Percentiles rank a stretch among this genome's conserved stretches.
These are phyloP conservation scores for Dreissena rostriformis DNA, from an alignment of 1,140 invertebrate species.

Conservation along the genomic window DNA sequence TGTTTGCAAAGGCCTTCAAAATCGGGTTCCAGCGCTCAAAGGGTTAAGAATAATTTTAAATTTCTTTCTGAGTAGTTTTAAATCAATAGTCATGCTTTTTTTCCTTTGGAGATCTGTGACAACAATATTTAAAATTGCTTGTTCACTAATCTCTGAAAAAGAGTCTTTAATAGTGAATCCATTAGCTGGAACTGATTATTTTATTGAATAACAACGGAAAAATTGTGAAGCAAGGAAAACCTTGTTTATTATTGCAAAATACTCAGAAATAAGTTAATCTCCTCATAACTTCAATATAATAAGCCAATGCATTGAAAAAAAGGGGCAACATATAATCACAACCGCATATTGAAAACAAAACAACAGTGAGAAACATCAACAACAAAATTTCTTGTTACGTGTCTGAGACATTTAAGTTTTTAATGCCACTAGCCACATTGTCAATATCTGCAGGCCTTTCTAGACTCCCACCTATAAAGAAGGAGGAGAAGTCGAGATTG, in stretches of 20 bases:
- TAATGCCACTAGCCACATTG: constrained; percentile 68
- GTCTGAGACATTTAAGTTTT: constrained; percentile 69
- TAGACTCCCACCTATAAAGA: constrained; percentile 29
- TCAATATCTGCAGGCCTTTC: constrained; percentile 72
- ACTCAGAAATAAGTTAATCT: not conserved
- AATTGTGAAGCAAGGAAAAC: not conserved
- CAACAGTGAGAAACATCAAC: not conserved
- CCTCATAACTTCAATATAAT: not conserved
- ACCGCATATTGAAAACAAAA: not conserved
- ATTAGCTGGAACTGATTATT: not conserved
- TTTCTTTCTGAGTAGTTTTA: too few species aligned
- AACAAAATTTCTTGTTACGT: constrained; percentile 6
- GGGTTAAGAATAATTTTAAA: too few species aligned
- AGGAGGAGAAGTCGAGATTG: constrained; percentile 69
- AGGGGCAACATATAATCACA: not conserved
- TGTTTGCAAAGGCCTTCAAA: too few species aligned
- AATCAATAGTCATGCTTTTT: too few species aligned
- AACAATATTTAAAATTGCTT: too few species aligned
- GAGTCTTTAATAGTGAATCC: too few species aligned
- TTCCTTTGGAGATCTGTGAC: too few species aligned
- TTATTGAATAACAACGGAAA: not conserved
- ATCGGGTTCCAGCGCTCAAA: too few species aligned
- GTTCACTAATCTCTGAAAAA: too few species aligned
- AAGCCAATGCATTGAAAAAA: too few species aligned
- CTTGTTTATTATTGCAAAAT: not conserved